phyloP scores from a whole-genome alignment of 1,140 invertebrate genomes.

The Coptotermes formosanus region DNA sequence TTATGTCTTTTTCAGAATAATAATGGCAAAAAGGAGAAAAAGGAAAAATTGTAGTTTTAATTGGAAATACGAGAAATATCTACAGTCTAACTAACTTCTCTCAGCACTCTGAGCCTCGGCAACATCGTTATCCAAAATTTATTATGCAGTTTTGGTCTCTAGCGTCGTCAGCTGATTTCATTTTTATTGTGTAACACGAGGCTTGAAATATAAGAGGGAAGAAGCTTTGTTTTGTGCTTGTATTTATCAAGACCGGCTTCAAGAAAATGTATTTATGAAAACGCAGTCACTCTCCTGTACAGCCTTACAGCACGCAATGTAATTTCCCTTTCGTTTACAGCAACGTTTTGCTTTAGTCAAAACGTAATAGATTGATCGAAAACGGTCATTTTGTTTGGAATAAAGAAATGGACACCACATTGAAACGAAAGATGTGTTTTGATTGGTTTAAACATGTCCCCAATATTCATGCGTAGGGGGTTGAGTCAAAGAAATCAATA shows the following conservation, averaged over 20 bases:
- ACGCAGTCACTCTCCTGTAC: not conserved
- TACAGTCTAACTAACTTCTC: not conserved
- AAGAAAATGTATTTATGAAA: not conserved
- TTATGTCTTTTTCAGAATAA: not conserved
- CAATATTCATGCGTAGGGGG: conserved; percentile 9
- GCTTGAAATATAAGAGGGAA: not conserved
- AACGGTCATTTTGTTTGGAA: conserved; percentile 1
- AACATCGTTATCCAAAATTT: conserved; percentile 10
- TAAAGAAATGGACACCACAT: conserved; percentile 1
- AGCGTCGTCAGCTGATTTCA: not conserved
- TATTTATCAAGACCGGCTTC: not conserved
- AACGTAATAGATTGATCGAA: not conserved
- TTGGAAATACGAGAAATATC: conserved; percentile 13
- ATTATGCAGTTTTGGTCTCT: not conserved
- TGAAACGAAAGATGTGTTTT: conserved; percentile 19
- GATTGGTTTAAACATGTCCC: not conserved
- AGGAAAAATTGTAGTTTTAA: not conserved
- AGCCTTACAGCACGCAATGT: not conserved
- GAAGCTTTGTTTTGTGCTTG: not conserved
- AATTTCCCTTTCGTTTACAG: not conserved
- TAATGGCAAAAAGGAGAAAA: not conserved
- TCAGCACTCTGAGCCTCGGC: not conserved
- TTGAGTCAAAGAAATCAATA: conserved; percentile 9
- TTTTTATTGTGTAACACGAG: conserved; percentile 6
- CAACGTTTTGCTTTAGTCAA: not conserved